Base-by-base conservation (phyloP, 2,113 vertebrate species). In the Eublepharis macularius region DNA sequence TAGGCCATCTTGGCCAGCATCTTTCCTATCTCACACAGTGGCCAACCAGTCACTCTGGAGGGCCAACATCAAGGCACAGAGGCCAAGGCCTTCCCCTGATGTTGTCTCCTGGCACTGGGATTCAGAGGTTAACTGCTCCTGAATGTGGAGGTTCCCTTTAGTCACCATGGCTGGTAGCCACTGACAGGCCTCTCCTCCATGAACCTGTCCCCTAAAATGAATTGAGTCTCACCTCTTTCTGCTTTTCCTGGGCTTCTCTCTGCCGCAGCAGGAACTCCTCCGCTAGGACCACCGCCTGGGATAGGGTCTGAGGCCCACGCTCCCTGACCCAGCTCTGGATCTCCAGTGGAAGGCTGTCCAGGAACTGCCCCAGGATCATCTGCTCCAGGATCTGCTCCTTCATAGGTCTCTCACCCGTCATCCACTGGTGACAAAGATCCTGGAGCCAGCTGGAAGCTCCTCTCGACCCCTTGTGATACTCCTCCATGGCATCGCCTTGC, bases 351-450 rank as follows among this genome's bases (percentile, higher is more conserved):
- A 84, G 63, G 74, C 76, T 76, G 16, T 34, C 43, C 63, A 84
- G 63, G 45, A 84, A 68, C 36, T 84, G 74, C 26, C 77, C 82
- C 74, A 84, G 45, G 73, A 84, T 21, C 74, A 84, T 26, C 60
- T 68, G 24, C 34, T 84, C 63, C 45, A 84, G 73, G 24, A 84
- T 84, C 82, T 69, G 60, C 74, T 84, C 82, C 82, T 84, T 77
- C 4, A 63, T 8, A 43, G 51, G 63, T 17, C 24, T 51, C 24
- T 76, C 82, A 4, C 39, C 75, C 29, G 32, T 69, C 74, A 84
- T 63, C 83, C 83, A 84, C 34, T 75, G 63, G 0, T 43, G 75
- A 66, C 83, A 84, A 54, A 84, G 75, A 9, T 70, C 36, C 49
- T 76, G 65, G 13, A 84, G 75, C 3, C 4, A 65, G 7, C 29